Evolutionary conservation across 2,113 vertebrate genomes (phyloP), one percentile per base, ranked within the genome.

Genomic region (Leucosticte australis): DNA sequence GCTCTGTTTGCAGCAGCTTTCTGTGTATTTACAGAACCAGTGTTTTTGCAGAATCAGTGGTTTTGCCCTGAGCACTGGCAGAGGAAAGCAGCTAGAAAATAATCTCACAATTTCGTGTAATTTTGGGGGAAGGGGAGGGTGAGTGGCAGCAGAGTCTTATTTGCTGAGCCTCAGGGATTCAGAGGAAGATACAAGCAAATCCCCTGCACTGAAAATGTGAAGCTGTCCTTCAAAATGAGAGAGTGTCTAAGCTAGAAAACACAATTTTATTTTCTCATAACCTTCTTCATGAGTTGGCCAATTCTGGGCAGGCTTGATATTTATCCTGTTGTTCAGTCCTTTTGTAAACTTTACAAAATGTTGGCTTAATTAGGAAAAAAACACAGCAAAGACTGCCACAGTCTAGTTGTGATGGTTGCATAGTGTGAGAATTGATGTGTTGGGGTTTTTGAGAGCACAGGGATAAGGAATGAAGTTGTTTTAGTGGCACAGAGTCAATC

Each of bases 351-450:
- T 68, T 3, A 59, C 21, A 56, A 11, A 74, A 26, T 24, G 33
- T 44, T 86, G 59, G 27, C 7, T 50, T 67, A 26, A 60, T 67
- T 26, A 33, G 71, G 27, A 27, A 76, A 57, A 55, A 86, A 64
- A 22, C 1, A 1, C 17, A 73, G 62, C 37, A 53, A 47, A 42
- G 47, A 84, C 24, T 70, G 44, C 28, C 47, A 33, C 21, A 33
- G 42, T n/a, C 26, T 42, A 9, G 35, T n/a, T 75, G 47, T 23
- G 37, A 30, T 41, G 33, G 30, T 41, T 67, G 2, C 6, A 6
- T 2, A 23, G 30, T 1, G 0, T 14, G 35, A 60, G 17, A 24
- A 47, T 49, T 84, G 4, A 5, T 22, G 3, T 44, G 2, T 14
- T 26, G 69, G 41, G 33, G 14, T 56, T 73, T 91, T 65, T 9